These are phyloP conservation scores for Thelaira solivaga DNA, from an alignment of 2,888 invertebrate genomes.

Conservation along the genomic window DNA sequence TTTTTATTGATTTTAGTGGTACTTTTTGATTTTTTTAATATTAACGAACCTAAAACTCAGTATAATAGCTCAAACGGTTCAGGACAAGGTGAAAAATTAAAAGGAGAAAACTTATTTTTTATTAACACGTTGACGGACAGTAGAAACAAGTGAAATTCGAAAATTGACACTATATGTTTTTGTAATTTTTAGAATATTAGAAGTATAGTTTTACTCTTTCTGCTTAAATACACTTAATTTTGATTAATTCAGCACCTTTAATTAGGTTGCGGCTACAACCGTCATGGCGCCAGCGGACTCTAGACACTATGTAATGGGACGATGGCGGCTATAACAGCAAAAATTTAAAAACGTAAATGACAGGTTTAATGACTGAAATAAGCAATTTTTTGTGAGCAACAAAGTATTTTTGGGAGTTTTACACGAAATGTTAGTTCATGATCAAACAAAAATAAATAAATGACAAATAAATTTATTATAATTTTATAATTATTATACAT, in stretches of 20 bases:
- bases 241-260: constrained; percentile 48
- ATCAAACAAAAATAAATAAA: constrained; percentile 36
- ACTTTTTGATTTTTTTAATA: no score
- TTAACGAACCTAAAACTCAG: no score
- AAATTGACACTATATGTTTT: constrained; percentile 37
- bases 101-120: no score
- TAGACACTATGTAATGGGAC: constrained; percentile 40
- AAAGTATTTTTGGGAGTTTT: constrained; percentile 41
- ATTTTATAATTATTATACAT: not conserved
- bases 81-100: no score
- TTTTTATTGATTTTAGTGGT: no score
- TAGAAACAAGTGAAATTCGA: constrained; percentile 34
- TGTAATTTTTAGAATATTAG: constrained; percentile 29
- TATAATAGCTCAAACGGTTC: no score
- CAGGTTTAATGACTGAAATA: constrained; percentile 28
- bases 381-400: constrained; percentile 30
- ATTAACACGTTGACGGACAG: constrained; percentile 31
- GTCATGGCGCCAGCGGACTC: constrained; percentile 36
- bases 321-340: constrained; percentile 43
- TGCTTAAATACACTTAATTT: constrained; percentile 47
- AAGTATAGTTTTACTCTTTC: constrained; percentile 39
- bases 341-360: constrained; percentile 38
- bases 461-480: constrained; percentile 23
- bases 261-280: constrained; percentile 45
- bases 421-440: not conserved